Evolutionary conservation across 2,113 vertebrate species (phyloP).

Genomic region (Columba janthina): DNA sequence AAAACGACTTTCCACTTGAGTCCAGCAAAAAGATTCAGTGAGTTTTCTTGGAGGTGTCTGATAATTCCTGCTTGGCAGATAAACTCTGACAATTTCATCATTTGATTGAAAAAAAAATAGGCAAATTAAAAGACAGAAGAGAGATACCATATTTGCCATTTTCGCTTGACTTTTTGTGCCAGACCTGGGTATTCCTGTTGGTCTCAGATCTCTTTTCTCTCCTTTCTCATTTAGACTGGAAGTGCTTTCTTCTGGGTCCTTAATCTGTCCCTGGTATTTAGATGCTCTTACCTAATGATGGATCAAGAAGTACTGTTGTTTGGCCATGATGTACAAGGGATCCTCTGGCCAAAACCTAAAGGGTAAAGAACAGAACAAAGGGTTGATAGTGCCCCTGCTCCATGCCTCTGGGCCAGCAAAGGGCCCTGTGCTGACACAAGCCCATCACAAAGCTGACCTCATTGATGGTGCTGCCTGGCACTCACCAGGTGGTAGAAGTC

Average conservation of each 20-base stretch:
- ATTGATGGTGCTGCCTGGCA: accelerated
- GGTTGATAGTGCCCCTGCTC: neutral
- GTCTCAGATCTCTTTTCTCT: neutral
- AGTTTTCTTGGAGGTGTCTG: neutral
- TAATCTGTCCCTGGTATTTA: neutral
- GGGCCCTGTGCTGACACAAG: neutral
- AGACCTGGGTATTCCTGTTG: neutral
- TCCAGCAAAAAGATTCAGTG: neutral
- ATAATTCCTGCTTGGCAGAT: neutral
- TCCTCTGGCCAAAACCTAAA: conserved; percentile 53
- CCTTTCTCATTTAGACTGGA: neutral
- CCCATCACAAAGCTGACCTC: accelerated
- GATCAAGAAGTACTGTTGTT: conserved; percentile 10
- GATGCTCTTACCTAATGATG: neutral
- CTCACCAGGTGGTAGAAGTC: conserved; percentile 59
- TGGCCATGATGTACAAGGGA: conserved; percentile 35
- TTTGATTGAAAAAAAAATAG: neutral
- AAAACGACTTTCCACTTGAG: neutral
- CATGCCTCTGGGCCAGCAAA: neutral
- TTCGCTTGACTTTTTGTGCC: neutral
- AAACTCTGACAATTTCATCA: neutral
- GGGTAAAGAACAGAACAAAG: neutral
- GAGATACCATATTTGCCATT: neutral
- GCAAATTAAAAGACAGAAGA: neutral
- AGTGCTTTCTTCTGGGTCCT: neutral